Evolutionary conservation across 1,140 invertebrate species (phyloP), one percentile per base, ranked within the genome.

Genomic region (Hormaphis cornu): DNA sequence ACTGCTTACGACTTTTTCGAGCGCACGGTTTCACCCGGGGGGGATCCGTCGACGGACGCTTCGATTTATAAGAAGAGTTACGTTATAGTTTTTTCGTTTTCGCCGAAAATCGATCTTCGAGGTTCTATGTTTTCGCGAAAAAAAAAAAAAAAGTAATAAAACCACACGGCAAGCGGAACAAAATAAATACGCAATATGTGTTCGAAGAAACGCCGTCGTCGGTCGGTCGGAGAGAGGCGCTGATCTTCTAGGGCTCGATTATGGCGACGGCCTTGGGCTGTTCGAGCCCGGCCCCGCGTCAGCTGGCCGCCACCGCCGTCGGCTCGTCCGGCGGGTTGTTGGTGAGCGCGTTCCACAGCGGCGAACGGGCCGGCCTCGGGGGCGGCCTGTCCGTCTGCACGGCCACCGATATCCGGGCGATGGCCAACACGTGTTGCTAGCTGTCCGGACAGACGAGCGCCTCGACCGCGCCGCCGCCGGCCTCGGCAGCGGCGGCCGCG

Each of bases 381-480:
- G 61, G 61, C 26, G 61, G 61, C n/a, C 50, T 66, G 7, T 66
- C 61, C 61, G 61, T 66, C 44, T 66, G 61, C 5, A 66, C 61
- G 61, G 61, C 61, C 61, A 66, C 61, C 61, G 61, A 66, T 66
- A 66, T 66, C 61, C 61, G 16, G 28, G 61, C 61, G 42, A 66
- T 66, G 61, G 61, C 61, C 44, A 66, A 18, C 24, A 66, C 61
- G 44, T 66, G 61, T 48, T 66, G 61, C 61, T 66, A 66, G 28
- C 61, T 66, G 44, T 66, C 61, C 44, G 61, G 61, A 20, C 61
- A 66, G 10, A 66, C 61, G n/a, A 66, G 42, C 18, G 42, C 61
- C 26, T 66, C 61, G 14, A 66, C 61, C 14, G 44, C 61, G 7
- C 61, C 61, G 7, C 61, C 44, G 20, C 35, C 22, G n/a, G 2